Evolutionary conservation across 2,113 vertebrate genomes (phyloP).

Genomic region (Burhinus bistriatus): DNA sequence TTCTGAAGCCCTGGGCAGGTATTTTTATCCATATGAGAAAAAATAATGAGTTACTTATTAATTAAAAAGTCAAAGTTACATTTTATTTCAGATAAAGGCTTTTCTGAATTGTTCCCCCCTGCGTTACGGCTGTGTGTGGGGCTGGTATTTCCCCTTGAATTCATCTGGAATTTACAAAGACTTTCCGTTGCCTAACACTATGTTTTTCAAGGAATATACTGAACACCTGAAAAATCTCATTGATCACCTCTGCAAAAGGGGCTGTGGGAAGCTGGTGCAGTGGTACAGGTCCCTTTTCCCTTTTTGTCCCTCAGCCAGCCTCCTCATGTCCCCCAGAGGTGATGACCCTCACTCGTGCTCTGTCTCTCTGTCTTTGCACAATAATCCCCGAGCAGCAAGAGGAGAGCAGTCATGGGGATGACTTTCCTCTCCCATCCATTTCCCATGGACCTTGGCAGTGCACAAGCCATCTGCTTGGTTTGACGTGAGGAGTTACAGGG

Average conservation of each 20-base stretch:
- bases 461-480: neutral
- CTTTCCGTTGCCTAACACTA: neutral
- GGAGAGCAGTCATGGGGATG: neutral
- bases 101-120: neutral
- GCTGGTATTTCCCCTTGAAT: neutral
- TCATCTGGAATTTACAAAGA: neutral
- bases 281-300: neutral
- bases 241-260: neutral
- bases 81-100: neutral
- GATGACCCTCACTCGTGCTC: neutral
- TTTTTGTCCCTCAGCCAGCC: neutral
- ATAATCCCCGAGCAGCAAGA: neutral
- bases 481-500: neutral
- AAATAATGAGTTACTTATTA: neutral
- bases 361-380: neutral
- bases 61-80: neutral
- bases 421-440: neutral
- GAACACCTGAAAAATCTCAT: neutral
- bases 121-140: fast-evolving
- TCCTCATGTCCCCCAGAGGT: fast-evolving
- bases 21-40: neutral
- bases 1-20: neutral
- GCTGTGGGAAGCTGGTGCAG: neutral
- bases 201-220: neutral
- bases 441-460: neutral